Evolutionary conservation across 2,113 vertebrate genomes (phyloP).

Genomic region (Rhynchopsitta pachyrhyncha): DNA sequence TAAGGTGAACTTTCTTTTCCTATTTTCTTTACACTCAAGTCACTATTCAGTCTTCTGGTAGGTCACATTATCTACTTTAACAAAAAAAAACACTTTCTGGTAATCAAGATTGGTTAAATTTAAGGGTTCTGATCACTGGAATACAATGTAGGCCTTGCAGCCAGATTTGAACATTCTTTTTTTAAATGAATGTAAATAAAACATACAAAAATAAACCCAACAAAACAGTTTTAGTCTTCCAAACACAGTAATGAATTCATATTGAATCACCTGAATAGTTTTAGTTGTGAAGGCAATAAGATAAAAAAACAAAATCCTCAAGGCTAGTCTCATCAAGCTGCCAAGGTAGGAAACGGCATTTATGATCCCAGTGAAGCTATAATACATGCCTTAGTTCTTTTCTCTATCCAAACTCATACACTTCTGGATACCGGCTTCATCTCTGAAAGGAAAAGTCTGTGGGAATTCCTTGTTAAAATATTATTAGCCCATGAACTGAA

Average conservation of each 20-base stretch:
- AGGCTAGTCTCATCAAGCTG: neutral
- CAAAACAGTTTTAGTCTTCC: neutral
- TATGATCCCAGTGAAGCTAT: neutral
- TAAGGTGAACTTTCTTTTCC: neutral
- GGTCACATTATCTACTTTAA: neutral
- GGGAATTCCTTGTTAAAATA: neutral
- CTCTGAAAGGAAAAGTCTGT: neutral
- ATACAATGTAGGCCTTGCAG: neutral
- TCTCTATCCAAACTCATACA: neutral
- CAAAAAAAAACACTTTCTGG: neutral
- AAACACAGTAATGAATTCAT: neutral
- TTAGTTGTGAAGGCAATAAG: neutral
- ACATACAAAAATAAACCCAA: neutral
- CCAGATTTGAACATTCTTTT: neutral
- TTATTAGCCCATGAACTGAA: neutral
- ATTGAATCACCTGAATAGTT: neutral
- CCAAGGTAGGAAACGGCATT: neutral
- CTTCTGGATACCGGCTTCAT: neutral
- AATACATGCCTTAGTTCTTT: neutral
- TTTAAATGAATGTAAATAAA: neutral
- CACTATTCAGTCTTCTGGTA: neutral
- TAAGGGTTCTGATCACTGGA: neutral
- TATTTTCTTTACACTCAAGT: neutral
- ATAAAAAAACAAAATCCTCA: neutral
- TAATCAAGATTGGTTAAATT: neutral